phyloP scores from a whole-genome alignment of 2,888 invertebrate genomes.

The Diaphora mendica region DNA sequence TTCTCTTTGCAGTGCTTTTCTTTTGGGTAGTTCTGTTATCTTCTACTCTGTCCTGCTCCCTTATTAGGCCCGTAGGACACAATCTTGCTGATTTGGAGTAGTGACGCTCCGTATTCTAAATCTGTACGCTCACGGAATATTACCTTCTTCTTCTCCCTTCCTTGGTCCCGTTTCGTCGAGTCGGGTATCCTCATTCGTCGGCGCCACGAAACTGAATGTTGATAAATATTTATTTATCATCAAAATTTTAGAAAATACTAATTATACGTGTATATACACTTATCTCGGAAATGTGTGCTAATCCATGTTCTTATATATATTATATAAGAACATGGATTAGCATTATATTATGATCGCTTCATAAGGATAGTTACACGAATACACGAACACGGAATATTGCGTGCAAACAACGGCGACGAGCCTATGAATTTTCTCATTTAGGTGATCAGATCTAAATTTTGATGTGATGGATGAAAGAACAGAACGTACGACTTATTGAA shows the following conservation, averaged over 20 bases:
- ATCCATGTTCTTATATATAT: not conserved
- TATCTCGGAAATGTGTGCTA: not conserved
- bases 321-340: no score
- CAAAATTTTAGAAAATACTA: not conserved
- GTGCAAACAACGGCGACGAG: not conserved
- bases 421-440: not conserved
- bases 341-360: not conserved
- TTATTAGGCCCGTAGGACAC: no score
- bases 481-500: not conserved
- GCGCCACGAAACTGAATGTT: not conserved
- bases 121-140: no score
- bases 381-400: not conserved
- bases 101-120: no score
- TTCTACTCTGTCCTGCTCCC: no score
- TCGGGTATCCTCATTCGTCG: no score
- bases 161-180: no score
- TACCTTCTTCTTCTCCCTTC: no score
- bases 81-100: no score
- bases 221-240: not conserved
- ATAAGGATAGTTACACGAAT: not conserved
- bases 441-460: not conserved
- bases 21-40: no score
- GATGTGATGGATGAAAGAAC: not conserved
- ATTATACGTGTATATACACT: not conserved
- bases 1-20: no score